phyloP scores from a whole-genome alignment of 2,113 vertebrate genomes.

The Drymodes brunneopygia region DNA sequence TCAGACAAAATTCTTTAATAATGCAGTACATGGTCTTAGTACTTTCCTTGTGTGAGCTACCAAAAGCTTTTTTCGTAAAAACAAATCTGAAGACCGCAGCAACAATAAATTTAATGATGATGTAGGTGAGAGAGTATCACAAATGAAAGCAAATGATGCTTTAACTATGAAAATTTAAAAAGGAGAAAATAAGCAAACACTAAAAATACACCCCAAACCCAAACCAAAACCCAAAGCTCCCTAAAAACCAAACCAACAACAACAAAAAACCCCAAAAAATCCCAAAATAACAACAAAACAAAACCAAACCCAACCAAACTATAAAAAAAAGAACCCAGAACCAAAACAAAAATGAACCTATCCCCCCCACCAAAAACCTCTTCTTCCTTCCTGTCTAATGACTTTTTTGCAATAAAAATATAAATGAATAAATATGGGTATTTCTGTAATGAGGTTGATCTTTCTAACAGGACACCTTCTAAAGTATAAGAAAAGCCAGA shows the following conservation, averaged over 20 bases:
- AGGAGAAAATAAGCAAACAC: neutral
- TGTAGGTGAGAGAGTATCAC: neutral
- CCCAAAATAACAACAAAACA: neutral
- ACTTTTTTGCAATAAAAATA: neutral
- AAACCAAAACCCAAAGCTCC: neutral
- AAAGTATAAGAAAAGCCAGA: neutral
- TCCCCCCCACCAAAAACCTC: too few relatives aligned
- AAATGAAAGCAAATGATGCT: neutral
- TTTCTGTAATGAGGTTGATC: neutral
- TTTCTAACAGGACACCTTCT: neutral
- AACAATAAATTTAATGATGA: neutral
- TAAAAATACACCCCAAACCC: neutral
- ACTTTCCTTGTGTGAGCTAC: neutral
- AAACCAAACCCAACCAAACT: too few relatives aligned
- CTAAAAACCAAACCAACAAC: neutral
- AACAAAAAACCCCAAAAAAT: too few relatives aligned
- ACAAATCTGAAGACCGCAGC: neutral
- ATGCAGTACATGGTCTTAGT: neutral
- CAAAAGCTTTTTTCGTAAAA: neutral
- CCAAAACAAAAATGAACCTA: too few relatives aligned
- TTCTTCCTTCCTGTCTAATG: neutral
- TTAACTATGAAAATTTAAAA: neutral
- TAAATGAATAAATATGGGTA: neutral
- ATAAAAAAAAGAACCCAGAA: too few relatives aligned
- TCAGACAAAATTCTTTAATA: neutral